Conservation (phyloP, 2,113 vertebrate genomes). For the Cephalopterus ornatus region DNA sequence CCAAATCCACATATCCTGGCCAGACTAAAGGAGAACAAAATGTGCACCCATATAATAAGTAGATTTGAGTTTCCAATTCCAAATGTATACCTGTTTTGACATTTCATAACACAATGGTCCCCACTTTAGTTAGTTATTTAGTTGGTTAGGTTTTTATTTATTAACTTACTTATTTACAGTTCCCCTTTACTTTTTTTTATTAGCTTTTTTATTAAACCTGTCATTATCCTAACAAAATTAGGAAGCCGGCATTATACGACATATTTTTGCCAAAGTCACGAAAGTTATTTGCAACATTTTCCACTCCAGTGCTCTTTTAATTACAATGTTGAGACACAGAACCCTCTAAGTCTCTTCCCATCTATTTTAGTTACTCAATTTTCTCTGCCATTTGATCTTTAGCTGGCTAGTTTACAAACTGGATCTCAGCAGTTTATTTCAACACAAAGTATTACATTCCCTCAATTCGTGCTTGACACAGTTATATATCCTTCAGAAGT, state of each 20-base stretch:
- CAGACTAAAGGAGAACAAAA: not conserved
- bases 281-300: not conserved
- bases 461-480: not conserved
- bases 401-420: not conserved
- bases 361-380: not conserved
- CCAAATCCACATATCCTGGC: not conserved
- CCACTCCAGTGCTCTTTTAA: not conserved
- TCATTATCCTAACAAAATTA: not conserved
- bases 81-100: not conserved
- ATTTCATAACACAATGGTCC: not conserved
- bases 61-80: not conserved
- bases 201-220: not conserved
- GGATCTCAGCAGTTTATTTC: not conserved
- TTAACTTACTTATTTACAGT: not conserved
- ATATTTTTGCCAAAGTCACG: not conserved
- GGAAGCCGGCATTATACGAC: not conserved
- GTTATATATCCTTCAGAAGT: not conserved
- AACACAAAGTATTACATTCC: not conserved
- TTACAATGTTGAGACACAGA: not conserved
- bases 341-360: not conserved
- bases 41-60: not conserved
- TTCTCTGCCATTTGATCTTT: not conserved
- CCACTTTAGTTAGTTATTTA: not conserved
- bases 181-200: not conserved
- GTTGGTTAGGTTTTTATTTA: not conserved